phyloP scores from a whole-genome alignment of 2,888 invertebrate species.

The Pristionchus maxplancki region DNA sequence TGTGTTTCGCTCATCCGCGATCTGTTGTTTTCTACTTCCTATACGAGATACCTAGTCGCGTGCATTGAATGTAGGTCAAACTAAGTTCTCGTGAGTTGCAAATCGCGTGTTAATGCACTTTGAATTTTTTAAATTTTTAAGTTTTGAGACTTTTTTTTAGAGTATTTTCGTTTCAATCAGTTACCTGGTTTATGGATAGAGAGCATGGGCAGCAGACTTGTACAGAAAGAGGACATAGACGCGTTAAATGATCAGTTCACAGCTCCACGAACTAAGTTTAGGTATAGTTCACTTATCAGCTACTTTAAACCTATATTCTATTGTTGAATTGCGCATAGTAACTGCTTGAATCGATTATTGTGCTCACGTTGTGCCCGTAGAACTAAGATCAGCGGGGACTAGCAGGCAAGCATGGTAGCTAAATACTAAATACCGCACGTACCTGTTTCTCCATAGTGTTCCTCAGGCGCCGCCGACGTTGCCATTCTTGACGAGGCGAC shows the following conservation, averaged over 20 bases:
- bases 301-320: neutral
- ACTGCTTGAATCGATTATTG: too few relatives aligned
- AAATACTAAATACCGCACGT: neutral
- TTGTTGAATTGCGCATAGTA: neutral
- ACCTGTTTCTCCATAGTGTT: neutral
- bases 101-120: too few relatives aligned
- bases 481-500: neutral
- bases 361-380: too few relatives aligned
- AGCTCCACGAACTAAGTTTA: neutral
- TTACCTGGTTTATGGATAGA: too few relatives aligned
- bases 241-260: too few relatives aligned
- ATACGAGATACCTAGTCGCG: neutral
- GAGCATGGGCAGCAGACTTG: too few relatives aligned
- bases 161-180: too few relatives aligned
- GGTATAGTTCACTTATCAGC: neutral
- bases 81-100: neutral
- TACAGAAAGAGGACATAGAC: too few relatives aligned
- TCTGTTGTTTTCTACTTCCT: neutral
- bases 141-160: too few relatives aligned
- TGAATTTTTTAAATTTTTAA: too few relatives aligned
- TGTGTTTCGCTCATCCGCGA: neutral
- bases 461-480: neutral
- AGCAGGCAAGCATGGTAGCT: too few relatives aligned
- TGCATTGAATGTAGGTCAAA: neutral
- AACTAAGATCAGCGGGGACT: too few relatives aligned